phyloP scores from a whole-genome alignment of 2,888 invertebrate genomes.

The Dyspetes luteomarginatus region DNA sequence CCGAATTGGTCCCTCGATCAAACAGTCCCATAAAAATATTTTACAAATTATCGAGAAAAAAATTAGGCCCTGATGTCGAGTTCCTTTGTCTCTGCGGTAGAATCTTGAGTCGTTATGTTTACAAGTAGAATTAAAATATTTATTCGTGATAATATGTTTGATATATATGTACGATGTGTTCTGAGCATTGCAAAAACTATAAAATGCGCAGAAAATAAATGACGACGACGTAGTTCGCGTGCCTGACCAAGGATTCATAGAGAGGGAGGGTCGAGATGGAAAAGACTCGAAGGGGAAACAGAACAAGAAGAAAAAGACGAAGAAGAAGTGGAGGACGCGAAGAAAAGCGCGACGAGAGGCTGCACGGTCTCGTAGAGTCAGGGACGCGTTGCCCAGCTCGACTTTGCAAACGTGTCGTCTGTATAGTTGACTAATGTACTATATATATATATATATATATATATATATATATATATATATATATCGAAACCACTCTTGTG shows the following conservation, averaged over 20 bases:
- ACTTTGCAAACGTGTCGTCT: conserved; percentile 44
- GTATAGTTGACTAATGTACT: conserved; percentile 7
- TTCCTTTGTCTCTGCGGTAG: too few species aligned
- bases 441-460: too few species aligned
- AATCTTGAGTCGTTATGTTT: too few species aligned
- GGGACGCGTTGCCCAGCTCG: conserved; percentile 35
- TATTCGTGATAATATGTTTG: conserved; percentile 22
- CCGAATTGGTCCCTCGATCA: too few species aligned
- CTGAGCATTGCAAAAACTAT: conserved; percentile 35
- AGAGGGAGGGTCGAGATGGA: conserved; percentile 32
- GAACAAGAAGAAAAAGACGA: conserved; percentile 41
- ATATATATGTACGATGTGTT: background rate
- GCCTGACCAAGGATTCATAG: conserved; percentile 48
- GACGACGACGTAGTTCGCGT: conserved; percentile 54
- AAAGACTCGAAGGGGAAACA: background rate
- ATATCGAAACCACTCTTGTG: conserved; percentile 27
- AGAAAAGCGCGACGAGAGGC: conserved; percentile 49
- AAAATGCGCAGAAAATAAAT: conserved; percentile 40
- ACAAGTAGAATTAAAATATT: too few species aligned
- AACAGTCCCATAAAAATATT: too few species aligned
- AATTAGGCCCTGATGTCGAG: too few species aligned
- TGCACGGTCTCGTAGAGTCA: conserved; percentile 36
- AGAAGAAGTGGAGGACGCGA: conserved; percentile 24
- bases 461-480: conserved; percentile 18
- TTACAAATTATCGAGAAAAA: too few species aligned